Base-by-base conservation (phyloP, 1,140 invertebrate genomes). In the Diorhabda carinulata region DNA sequence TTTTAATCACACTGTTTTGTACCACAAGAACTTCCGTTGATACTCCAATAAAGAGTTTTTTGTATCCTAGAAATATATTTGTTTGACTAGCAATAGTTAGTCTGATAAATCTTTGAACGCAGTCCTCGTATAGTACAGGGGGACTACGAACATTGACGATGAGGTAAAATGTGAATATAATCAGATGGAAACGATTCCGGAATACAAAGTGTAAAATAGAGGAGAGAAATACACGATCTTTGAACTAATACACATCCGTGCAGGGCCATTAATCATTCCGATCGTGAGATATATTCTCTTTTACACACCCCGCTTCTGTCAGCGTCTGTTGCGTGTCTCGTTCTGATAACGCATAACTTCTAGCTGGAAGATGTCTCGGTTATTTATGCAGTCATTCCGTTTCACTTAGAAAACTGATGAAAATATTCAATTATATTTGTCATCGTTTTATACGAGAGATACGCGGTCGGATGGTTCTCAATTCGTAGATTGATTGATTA, bases 131-230 rank as follows among this genome's bases (percentile, higher is more conserved):
- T 1, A 25, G 47, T 52, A 52, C 47, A 52, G n/a, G 47, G 47
- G 47, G 47, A 52, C 47, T 2, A 8, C 0, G 2, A n/a, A 52
- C 25, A 52, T 52, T 52, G 47, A 52, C 47, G 47, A 52, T n/a
- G 47, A 52, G 47, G 47, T 52, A n/a, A 52, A 52, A 64, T 43
- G 57, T 61, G 57, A 62, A 70, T 65, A 73, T 66, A 66, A 65
- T 68, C 63, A 64, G 64, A 73, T 65, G 67, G 61, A 67, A 70
- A 67, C 70, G 64, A 61, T 70, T 67, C 64, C 47, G 61, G 69
- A 59, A 67, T 58, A 64, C 63, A 63, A 73, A 70, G 67, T 64
- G 72, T 57, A 66, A 69, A 70, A 68, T 68, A 66, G 67, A 68
- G 64, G 62, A 65, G 61, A 67, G 47, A 56, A 66, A 61, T 70